Base-by-base conservation (phyloP, 92 coral and sea anemone species). In the Virgularia gustaviana region DNA sequence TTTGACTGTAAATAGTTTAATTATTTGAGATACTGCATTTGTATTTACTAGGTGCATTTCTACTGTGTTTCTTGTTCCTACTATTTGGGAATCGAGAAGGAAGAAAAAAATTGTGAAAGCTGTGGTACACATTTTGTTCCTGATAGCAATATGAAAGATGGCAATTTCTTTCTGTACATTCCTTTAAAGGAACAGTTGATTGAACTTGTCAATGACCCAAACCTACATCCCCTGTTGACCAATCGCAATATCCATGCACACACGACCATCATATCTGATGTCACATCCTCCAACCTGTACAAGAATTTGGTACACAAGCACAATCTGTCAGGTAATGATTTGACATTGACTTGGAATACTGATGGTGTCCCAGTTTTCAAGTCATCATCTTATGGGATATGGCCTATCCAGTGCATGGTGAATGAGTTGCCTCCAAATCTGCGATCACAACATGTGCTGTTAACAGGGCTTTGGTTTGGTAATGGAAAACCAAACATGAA, bases 291-390 rank as follows among this genome's bases (percentile, higher is more conserved):
- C 31, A 22, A 3, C 10, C 31, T 52, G 13, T 52, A 22, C 28
- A 52, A 52, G 58, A 28, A 52, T 9, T 33, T 52, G 58, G 30
- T 52, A 52, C 3, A 15, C 10, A 52, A 52, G 28, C 58, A 52
- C 58, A 52, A 52, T 33, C 30, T 52, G 28, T 52, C 58, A 52
- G 31, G 58, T 11, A 52, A 22, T 52, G 55, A 52, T 52, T 8
- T 39, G 10, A 52, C 58, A 52, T 9, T 52, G 28, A 52, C 31
- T 12, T 52, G 58, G 58, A 52, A 52, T 33, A 52, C 58, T 3
- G 58, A 52, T 52, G 58, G 30, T 52, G 58, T 52, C 28, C 58
- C 58, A 22, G 58, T 52, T 6, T 52, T 52, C 31, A 52, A 52
- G 58, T 52, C 31, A 52, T 11, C 55, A 15, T 15, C 22, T 19